Percentiles rank a stretch among this genome's conserved stretches.
phyloP scores from a whole-genome alignment of 2,888 invertebrate species.

The Linnaemya tessellans region DNA sequence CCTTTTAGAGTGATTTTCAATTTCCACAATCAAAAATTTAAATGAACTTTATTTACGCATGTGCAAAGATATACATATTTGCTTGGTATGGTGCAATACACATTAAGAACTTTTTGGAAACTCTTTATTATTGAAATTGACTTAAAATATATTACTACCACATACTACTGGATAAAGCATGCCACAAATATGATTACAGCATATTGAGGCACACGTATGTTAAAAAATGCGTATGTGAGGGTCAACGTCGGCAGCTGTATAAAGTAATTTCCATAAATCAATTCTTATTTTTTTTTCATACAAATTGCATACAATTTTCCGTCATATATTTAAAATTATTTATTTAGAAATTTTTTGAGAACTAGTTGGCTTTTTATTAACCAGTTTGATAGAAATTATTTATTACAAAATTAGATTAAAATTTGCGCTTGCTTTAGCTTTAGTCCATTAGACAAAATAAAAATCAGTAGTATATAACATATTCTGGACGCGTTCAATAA shows the following conservation, averaged over 20 bases:
- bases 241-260: slow-evolving; percentile 61
- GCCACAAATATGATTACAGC: slow-evolving; percentile 57
- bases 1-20: slow-evolving; percentile 39
- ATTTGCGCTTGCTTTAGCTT: slow-evolving; percentile 23
- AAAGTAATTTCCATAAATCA: slow-evolving; percentile 69
- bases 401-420: slow-evolving; percentile 49
- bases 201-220: slow-evolving; percentile 31
- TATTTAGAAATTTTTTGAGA: background rate
- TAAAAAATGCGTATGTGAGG: slow-evolving; percentile 69
- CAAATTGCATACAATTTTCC: slow-evolving; percentile 32
- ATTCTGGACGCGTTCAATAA: slow-evolving; percentile 47
- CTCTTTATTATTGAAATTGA: slow-evolving; percentile 59
- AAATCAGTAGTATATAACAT: slow-evolving; percentile 16
- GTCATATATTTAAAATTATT: slow-evolving; percentile 65
- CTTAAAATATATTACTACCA: slow-evolving; percentile 60
- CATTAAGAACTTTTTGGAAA: slow-evolving; percentile 45
- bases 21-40: slow-evolving; percentile 58
- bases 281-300: slow-evolving; percentile 16
- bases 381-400: slow-evolving; percentile 46
- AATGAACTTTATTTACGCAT: slow-evolving; percentile 68
- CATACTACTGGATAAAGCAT: slow-evolving; percentile 64
- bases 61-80: slow-evolving; percentile 39
- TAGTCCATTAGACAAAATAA: slow-evolving; percentile 1
- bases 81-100: slow-evolving; percentile 1
- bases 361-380: slow-evolving; percentile 2